These are phyloP conservation scores for Noctua janthina DNA, from an alignment of 2,888 invertebrate species.

Conservation along the genomic window DNA sequence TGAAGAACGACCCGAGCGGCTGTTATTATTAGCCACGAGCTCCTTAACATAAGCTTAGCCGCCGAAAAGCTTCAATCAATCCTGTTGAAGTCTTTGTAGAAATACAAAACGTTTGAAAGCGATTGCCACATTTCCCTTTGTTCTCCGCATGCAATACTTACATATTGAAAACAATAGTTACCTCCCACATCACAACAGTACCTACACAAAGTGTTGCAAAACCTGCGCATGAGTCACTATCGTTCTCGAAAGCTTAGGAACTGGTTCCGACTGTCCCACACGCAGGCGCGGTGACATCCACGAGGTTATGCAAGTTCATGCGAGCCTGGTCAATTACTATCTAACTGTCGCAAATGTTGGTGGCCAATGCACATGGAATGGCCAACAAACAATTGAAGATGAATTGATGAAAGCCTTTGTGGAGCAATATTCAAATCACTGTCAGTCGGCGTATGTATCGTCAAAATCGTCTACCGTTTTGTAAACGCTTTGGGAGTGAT, in stretches of 20 bases:
- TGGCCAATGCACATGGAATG: not conserved
- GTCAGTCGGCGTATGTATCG: not conserved
- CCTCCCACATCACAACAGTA: constrained; percentile 15
- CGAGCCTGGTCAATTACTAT: constrained; percentile 42
- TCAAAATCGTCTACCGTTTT: not conserved
- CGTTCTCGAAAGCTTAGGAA: constrained; percentile 55
- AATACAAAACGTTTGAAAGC: not conserved
- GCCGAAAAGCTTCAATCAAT: not conserved
- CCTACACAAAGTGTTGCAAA: constrained; percentile 41
- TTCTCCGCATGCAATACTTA: constrained; percentile 3
- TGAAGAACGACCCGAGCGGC: not conserved
- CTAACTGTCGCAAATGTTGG: constrained; percentile 32
- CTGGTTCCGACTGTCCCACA: constrained; percentile 53
- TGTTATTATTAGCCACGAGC: not conserved
- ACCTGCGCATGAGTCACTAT: constrained; percentile 54
- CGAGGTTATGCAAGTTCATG: constrained; percentile 60
- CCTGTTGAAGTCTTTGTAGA: not conserved
- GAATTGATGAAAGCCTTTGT: not conserved
- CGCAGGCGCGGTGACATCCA: constrained; percentile 51
- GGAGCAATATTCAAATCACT: not conserved
- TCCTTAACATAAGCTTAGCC: not conserved
- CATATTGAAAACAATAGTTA: constrained; percentile 19
- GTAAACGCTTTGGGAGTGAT: not conserved
- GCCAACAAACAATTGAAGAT: constrained; percentile 8
- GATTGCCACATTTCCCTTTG: not conserved